Evolutionary conservation across 2,797 vertebrate species (phyloP).

Genomic region (Urocyon cinereoargenteus): DNA sequence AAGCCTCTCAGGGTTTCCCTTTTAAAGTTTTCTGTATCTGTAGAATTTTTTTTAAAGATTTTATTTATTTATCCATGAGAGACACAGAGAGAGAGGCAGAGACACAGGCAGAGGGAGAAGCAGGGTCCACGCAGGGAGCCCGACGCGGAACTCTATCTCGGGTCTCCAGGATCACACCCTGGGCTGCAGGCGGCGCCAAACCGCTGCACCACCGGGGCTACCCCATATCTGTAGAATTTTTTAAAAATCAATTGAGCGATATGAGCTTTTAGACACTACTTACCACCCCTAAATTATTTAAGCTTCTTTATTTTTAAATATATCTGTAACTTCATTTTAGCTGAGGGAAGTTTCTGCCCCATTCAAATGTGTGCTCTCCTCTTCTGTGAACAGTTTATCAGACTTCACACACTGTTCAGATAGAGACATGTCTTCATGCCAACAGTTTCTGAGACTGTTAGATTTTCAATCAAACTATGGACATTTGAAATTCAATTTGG

Average conservation of each 20-base stretch:
- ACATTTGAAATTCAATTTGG: slow-evolving; percentile 22
- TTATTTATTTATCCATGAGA: too few relatives aligned
- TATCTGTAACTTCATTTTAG: neutral
- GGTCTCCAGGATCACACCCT: too few relatives aligned
- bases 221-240: neutral
- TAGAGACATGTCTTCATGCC: neutral
- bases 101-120: too few relatives aligned
- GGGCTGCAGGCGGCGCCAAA: too few relatives aligned
- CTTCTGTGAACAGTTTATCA: neutral
- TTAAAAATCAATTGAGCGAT: neutral
- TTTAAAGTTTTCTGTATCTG: neutral
- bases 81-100: too few relatives aligned
- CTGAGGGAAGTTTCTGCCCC: neutral
- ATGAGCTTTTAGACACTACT: neutral
- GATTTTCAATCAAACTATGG: neutral
- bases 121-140: too few relatives aligned
- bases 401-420: neutral
- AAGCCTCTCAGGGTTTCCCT: neutral
- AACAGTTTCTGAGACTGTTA: neutral
- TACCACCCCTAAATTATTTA: neutral
- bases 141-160: too few relatives aligned
- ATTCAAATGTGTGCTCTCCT: neutral
- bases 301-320: neutral
- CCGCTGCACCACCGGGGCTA: too few relatives aligned
- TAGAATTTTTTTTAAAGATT: neutral